These are phyloP conservation scores for Rotaria macrura DNA, from an alignment of 2,888 invertebrate genomes.

Conservation along the genomic window DNA sequence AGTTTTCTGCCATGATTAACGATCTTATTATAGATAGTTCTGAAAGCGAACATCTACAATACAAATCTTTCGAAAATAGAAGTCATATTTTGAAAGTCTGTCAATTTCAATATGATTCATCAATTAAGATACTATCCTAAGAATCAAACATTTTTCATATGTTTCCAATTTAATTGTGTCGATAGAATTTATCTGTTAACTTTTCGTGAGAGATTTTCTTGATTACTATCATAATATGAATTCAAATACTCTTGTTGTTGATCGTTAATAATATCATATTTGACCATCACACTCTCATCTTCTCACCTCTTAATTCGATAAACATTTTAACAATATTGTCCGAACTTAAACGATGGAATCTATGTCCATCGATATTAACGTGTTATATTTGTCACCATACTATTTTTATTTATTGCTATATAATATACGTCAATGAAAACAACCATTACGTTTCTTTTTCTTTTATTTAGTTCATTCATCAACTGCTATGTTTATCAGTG, in stretches of 20 bases:
- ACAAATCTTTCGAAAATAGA: too few species aligned
- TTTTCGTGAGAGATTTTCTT: not conserved
- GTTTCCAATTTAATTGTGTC: too few species aligned
- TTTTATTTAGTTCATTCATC: not conserved
- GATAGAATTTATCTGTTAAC: too few species aligned
- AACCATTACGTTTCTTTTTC: too few species aligned
- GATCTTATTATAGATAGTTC: too few species aligned
- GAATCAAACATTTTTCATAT: too few species aligned
- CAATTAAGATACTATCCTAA: too few species aligned
- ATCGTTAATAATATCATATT: not conserved
- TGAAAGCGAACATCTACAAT: too few species aligned
- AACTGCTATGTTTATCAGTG: not conserved
- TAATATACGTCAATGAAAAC: not conserved
- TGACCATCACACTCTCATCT: constrained; percentile 2
- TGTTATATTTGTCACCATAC: not conserved
- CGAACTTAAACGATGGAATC: not conserved
- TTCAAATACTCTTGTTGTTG: not conserved
- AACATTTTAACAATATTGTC: not conserved
- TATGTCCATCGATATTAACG: not conserved
- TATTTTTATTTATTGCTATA: not conserved
- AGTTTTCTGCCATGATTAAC: too few species aligned
- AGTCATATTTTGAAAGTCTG: too few species aligned
- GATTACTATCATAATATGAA: not conserved
- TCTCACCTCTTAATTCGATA: not conserved
- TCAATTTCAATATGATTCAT: too few species aligned